phyloP scores from a whole-genome alignment of 2,888 invertebrate genomes.

The Drosophila parthenogenetica region DNA sequence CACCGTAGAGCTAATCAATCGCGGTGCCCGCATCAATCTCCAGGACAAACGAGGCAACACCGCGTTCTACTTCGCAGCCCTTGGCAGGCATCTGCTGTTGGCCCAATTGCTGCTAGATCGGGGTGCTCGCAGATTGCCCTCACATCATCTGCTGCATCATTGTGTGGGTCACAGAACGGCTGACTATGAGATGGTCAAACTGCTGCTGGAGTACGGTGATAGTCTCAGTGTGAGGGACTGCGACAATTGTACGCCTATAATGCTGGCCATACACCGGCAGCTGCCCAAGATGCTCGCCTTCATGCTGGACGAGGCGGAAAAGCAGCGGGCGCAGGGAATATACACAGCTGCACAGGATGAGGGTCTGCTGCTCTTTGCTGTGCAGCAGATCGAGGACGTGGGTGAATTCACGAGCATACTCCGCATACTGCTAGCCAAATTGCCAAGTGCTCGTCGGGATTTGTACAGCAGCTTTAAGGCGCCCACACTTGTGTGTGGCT shows the following conservation, averaged over 20 bases:
- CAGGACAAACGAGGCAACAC: conserved; percentile 88
- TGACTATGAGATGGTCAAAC: conserved; percentile 85
- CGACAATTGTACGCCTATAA: conserved; percentile 89
- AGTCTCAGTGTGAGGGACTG: conserved; percentile 77
- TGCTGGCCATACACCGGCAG: conserved; percentile 90
- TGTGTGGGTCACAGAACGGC: conserved; percentile 87
- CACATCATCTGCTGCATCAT: conserved; percentile 89
- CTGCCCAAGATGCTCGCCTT: conserved; percentile 87
- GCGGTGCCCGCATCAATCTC: conserved; percentile 88
- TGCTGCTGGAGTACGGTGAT: conserved; percentile 80
- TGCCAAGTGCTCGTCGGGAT: conserved; percentile 83
- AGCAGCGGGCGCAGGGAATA: conserved; percentile 53
- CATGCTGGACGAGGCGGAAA: conserved; percentile 85
- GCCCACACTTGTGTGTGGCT: conserved; percentile 61
- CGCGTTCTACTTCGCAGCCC: conserved; percentile 81
- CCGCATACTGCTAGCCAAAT: conserved; percentile 85
- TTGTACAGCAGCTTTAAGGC: conserved; percentile 85
- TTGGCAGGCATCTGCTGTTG: conserved; percentile 73
- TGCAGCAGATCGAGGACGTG: conserved; percentile 76
- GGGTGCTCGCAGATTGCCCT: conserved; percentile 90
- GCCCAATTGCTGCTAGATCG: conserved; percentile 86
- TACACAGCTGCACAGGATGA: conserved; percentile 72
- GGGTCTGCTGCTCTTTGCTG: conserved; percentile 79
- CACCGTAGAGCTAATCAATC: conserved; percentile 86
- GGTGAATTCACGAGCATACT: conserved; percentile 72